Conservation (phyloP, 2,113 vertebrate genomes). For the Bos javanicus region DNA sequence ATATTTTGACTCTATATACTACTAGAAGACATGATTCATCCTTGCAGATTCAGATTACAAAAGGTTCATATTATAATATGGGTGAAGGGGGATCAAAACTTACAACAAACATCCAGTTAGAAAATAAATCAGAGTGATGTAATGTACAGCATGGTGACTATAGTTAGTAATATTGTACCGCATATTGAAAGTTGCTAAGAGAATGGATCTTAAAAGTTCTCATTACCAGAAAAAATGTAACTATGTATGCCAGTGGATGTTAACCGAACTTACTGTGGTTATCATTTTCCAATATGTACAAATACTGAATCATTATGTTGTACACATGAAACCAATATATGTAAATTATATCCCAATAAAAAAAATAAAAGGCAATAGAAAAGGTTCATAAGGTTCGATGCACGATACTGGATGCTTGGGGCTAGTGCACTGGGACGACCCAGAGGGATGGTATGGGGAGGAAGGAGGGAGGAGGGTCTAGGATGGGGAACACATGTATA, state of each 20-base stretch:
- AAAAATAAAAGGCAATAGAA: neutral
- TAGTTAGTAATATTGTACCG: neutral
- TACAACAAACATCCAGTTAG: neutral
- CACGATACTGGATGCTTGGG: no score
- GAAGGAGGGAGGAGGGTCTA: no score
- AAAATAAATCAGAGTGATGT: neutral
- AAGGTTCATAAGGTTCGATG: no score
- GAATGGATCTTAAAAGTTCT: neutral
- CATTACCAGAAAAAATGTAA: neutral
- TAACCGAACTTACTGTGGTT: neutral
- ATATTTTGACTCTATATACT: neutral
- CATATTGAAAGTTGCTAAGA: neutral
- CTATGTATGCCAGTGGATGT: neutral
- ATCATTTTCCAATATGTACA: neutral
- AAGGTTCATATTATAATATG: neutral
- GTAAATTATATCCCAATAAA: neutral
- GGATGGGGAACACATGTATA: no score
- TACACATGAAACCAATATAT: neutral
- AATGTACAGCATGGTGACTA: neutral
- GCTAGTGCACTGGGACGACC: no score
- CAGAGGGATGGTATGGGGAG: no score
- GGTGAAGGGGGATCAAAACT: neutral
- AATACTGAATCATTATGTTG: neutral
- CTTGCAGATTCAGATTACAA: neutral
- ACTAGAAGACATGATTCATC: neutral